Evolutionary conservation across 2,113 vertebrate genomes (phyloP), one percentile per base, ranked within the genome.

Genomic region (Colistium nudipinnis): DNA sequence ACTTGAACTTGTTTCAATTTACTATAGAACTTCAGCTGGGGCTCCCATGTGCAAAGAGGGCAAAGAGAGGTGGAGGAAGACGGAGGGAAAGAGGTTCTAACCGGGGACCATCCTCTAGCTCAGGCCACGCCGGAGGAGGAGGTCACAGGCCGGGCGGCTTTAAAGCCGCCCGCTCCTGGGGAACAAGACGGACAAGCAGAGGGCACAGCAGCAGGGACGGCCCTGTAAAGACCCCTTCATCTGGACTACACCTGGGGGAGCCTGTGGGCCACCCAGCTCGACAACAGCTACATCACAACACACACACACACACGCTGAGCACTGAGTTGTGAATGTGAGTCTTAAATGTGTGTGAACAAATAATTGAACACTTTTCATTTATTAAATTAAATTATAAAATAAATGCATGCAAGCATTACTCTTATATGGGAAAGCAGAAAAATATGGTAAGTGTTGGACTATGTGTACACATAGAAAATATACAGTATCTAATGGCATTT

Each of bases 241-340:
- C 83, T 91, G 87, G 88, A 91, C 88, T 83, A 81, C 78, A 91
- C 90, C 92, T 91, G 87, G 76, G 90, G 90, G 81, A 90, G 83
- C 74, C 87, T 64, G 78, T 13, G 31, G 87, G 84, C 86, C 86
- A 83, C 83, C 84, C 81, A 70, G 71, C 73, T 68, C 52, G 22
- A 70, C 27, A 54, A 70, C 53, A 61, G 72, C 75, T 48, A 55
- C 41, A 2, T 61, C 57, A 36, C 52, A 52, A 56, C 56, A 81
- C 68, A 68, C 55, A 73, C 52, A 56, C 44, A 48, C 33, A 57
- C 59, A 71, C 72, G n/a, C n/a, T n/a, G n/a, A n/a, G 9, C 43
- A 49, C 17, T 74, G 30, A 43, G 27, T 3, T 30, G 57, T 30
- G 38, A 65, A 61, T 33, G 55, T 79, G 53, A 31, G 36, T 70